Base-by-base conservation (phyloP, 1,140 invertebrate genomes). In the Zaprionus tsacasi region DNA sequence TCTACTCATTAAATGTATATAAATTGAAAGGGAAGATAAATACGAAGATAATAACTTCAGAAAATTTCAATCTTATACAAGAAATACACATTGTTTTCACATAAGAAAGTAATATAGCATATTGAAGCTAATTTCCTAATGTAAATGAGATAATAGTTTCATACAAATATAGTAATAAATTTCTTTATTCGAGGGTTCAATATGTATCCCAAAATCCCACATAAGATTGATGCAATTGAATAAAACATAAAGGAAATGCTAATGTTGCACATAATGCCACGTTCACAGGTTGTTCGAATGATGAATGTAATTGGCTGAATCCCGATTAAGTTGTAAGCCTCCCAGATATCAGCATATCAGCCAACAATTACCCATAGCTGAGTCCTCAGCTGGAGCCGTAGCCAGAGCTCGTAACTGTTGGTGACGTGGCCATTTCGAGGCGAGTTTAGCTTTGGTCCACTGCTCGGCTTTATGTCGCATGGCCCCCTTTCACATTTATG, bases 391-490 rank as follows among this genome's bases (percentile, higher is more conserved):
- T 30, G 27, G 36, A 63, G 60, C 33, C 38, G 6, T 4, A 43
- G 10, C 17, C 7, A 7, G 2, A 45, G 17, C 45, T n/a, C 21
- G 45, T 21, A 25, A 12, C 21, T 65, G 50, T 43, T 40, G 33
- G 52, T 33, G 52, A 55, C 40, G 40, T 55, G 64, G 38, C 52
- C 40, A 33, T 66, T 66, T 48, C 13, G 25, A 27, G 27, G 52
- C 64, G 6, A 58, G 21, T 58, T 58, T 56, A 27, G 35, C 17
- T 67, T 3, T 64, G 36, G 30, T 52, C 57, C 50, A 73, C n/a
- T 73, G 64, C 48, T 67, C 45, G 12, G 35, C 55, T 65, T 61
- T 72, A 72, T 59, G 55, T 25, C 63, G 63, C 70, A 71, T 57
- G 40, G 54, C 35, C 35, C 8, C 27, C 35, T 21, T 21, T 60